Evolutionary conservation across 2,113 vertebrate genomes (phyloP).

Genomic region (Agapornis roseicollis): DNA sequence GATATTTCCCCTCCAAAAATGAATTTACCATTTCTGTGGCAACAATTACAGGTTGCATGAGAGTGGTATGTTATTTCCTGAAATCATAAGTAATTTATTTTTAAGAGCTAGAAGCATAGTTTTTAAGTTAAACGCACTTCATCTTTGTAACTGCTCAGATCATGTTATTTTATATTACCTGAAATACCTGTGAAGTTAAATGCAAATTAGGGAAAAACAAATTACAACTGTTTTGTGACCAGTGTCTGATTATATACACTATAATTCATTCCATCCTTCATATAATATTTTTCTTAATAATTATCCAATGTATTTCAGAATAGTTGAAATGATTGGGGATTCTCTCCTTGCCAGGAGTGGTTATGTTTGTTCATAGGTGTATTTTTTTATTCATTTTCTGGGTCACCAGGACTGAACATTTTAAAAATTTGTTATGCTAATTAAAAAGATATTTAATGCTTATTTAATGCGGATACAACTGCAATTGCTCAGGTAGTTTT

Average conservation of each 20-base stretch:
- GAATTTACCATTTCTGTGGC: slow-evolving; percentile 19
- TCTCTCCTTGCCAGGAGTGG: not conserved
- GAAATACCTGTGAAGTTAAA: slow-evolving; percentile 80
- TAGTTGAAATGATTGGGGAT: slow-evolving; percentile 21
- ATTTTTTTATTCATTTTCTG: not conserved
- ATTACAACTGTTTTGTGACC: slow-evolving; percentile 79
- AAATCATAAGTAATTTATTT: slow-evolving; percentile 57
- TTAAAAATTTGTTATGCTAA: not conserved
- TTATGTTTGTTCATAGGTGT: not conserved
- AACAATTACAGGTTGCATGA: slow-evolving; percentile 18
- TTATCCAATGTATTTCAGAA: slow-evolving; percentile 53
- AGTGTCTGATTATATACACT: slow-evolving; percentile 65
- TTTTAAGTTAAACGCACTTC: slow-evolving; percentile 71
- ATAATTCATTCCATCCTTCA: slow-evolving; percentile 71
- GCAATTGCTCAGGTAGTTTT: not conserved
- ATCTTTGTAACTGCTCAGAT: slow-evolving; percentile 72
- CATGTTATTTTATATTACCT: slow-evolving; percentile 62
- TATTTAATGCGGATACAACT: slow-evolving; percentile 3
- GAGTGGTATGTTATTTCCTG: slow-evolving; percentile 59
- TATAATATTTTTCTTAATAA: slow-evolving; percentile 69
- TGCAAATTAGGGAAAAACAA: slow-evolving; percentile 82
- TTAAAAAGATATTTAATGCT: slow-evolving; percentile 15
- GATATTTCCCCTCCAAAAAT: slow-evolving; percentile 37
- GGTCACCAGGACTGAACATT: not conserved
- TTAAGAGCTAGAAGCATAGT: slow-evolving; percentile 61